Evolutionary conservation across 2,888 invertebrate species (phyloP).

Genomic region (Tupiocoris notatus): DNA sequence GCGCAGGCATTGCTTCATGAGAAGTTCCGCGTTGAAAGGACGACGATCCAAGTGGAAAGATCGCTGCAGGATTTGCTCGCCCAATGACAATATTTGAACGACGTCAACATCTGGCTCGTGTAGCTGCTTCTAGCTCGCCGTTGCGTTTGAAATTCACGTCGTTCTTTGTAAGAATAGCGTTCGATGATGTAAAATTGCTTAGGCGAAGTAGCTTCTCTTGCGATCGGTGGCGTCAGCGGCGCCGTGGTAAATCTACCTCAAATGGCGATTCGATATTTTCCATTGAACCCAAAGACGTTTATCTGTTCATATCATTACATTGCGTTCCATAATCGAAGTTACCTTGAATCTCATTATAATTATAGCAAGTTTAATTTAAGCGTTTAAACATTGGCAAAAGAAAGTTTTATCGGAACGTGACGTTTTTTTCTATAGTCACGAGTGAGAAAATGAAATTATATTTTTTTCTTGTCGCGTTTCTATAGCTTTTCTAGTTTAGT

Average conservation of each 20-base stretch:
- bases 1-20: constrained; percentile 56
- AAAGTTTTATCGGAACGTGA: too few relatives aligned
- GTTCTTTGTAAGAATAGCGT: not conserved
- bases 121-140: constrained; percentile 35
- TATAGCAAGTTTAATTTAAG: too few relatives aligned
- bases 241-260: not conserved
- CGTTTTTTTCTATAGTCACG: too few relatives aligned
- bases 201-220: not conserved
- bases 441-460: too few relatives aligned
- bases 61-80: constrained; percentile 45
- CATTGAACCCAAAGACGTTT: not conserved
- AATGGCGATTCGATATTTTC: not conserved
- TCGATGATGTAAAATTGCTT: not conserved
- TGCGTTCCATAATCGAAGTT: not conserved
- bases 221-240: not conserved
- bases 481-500: too few relatives aligned
- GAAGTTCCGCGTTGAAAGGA: constrained; percentile 56
- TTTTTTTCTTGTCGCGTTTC: too few relatives aligned
- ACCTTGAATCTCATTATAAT: not conserved
- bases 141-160: not conserved
- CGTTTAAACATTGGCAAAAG: too few relatives aligned
- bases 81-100: constrained; percentile 48
- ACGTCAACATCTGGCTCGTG: constrained; percentile 48
- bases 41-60: constrained; percentile 59
- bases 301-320: not conserved